Evolutionary conservation across 2,888 invertebrate species (phyloP).

Genomic region (Calliphora vomitoria): DNA sequence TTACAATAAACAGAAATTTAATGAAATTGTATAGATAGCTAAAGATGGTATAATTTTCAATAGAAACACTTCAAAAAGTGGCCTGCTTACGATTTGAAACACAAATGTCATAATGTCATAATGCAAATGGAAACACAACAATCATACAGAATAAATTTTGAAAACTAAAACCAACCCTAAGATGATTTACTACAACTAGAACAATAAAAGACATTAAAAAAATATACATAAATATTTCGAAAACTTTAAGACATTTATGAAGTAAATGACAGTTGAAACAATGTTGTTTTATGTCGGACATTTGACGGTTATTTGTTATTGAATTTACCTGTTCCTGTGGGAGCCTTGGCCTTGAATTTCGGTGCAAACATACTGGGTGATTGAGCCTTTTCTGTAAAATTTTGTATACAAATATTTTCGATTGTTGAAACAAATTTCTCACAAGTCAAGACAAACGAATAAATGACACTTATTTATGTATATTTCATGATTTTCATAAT

Average conservation of each 20-base stretch:
- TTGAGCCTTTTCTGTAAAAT: constrained; percentile 86
- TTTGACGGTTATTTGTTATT: background rate
- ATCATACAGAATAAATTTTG: background rate
- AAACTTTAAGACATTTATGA: background rate
- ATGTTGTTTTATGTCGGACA: constrained; percentile 40
- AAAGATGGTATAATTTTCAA: background rate
- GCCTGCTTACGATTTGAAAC: background rate
- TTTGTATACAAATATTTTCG: constrained; percentile 46
- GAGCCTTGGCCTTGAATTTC: constrained; percentile 92
- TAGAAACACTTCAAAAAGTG: constrained; percentile 1
- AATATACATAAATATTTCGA: background rate
- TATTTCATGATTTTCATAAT: constrained; percentile 8
- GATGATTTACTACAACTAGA: background rate
- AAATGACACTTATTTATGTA: constrained; percentile 41
- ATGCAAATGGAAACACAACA: background rate
- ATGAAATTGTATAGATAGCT: background rate
- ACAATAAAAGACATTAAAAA: background rate
- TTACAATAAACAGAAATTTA: constrained; percentile 23
- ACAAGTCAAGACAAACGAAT: background rate
- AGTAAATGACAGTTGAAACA: background rate
- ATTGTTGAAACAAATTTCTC: constrained; percentile 3
- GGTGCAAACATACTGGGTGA: constrained; percentile 89
- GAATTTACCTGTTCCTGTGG: constrained; percentile 83
- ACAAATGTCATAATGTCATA: background rate
- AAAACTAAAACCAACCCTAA: background rate